phyloP scores from a whole-genome alignment of 2,113 vertebrate species.

The Corythoichthys intestinalis region DNA sequence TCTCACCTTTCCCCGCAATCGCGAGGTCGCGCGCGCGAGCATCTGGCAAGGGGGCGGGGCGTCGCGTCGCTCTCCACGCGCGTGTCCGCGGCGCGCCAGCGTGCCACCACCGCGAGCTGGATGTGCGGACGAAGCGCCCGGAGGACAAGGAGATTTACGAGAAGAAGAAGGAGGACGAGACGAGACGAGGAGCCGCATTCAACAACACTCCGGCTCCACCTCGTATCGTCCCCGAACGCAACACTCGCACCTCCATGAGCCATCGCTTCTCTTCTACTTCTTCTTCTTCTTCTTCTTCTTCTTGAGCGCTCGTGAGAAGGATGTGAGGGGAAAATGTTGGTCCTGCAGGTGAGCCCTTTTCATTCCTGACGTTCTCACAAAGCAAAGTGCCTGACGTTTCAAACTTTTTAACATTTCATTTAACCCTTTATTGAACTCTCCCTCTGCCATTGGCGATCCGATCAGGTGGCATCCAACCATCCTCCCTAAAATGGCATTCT shows the following conservation, averaged over 20 bases:
- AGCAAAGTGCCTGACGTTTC: background rate
- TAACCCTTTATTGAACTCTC: no score
- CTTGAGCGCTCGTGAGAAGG: background rate
- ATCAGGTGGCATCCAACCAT: no score
- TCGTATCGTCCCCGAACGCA: background rate
- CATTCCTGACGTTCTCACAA: background rate
- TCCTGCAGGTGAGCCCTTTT: background rate
- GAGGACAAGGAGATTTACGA: background rate
- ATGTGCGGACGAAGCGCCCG: background rate
- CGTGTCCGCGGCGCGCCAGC: constrained; percentile 13
- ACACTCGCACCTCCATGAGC: background rate
- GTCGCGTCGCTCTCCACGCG: constrained; percentile 29
- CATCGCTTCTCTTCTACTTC: background rate
- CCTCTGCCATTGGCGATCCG: no score
- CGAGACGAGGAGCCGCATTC: background rate
- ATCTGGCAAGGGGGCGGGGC: background rate
- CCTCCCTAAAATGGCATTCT: no score
- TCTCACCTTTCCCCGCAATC: constrained; percentile 1
- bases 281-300: background rate
- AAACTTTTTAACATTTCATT: no score
- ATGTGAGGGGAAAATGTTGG: constrained; percentile 1
- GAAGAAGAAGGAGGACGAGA: background rate
- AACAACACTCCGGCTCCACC: background rate
- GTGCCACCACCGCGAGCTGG: constrained; percentile 27
- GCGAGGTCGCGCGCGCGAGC: background rate